Percentiles rank a stretch among this genome's conserved stretches.
These are phyloP conservation scores for Rugalucina vietnamica DNA, from an alignment of 2,888 invertebrate genomes.

Conservation along the genomic window DNA sequence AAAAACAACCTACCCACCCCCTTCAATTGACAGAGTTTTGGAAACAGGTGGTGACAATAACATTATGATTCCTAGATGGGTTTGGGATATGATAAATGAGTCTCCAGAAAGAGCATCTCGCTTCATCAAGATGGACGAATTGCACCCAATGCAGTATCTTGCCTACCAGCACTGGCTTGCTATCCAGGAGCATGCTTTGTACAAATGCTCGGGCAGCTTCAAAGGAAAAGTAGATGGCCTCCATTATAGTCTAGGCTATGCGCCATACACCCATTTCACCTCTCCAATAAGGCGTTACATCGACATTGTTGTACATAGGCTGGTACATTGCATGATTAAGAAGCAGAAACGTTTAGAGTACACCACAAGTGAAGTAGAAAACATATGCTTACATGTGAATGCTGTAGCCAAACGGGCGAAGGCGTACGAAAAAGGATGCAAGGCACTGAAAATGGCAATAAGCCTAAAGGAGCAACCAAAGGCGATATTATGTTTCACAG, in stretches of 20 bases:
- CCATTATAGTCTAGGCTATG: slow-evolving; percentile 55
- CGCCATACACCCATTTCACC: slow-evolving; percentile 52
- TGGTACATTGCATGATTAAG: slow-evolving; percentile 58
- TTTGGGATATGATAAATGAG: slow-evolving; percentile 47
- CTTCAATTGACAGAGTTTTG: background rate
- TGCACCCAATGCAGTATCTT: slow-evolving; percentile 59
- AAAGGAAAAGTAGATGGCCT: background rate
- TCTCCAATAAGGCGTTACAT: slow-evolving; percentile 58
- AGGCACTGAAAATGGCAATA: slow-evolving; percentile 50
- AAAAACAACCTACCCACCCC: slow-evolving; percentile 16
- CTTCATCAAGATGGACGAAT: slow-evolving; percentile 54
- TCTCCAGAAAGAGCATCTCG: slow-evolving; percentile 16
- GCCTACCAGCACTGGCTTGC: slow-evolving; percentile 59
- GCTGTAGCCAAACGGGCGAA: slow-evolving; percentile 59
- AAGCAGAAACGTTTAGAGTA: slow-evolving; percentile 45
- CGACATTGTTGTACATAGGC: slow-evolving; percentile 52
- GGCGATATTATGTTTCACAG: slow-evolving; percentile 54
- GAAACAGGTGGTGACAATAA: background rate
- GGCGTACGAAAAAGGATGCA: slow-evolving; percentile 58
- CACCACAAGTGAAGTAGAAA: slow-evolving; percentile 49
- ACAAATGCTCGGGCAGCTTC: slow-evolving; percentile 49
- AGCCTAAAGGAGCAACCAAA: slow-evolving; percentile 46
- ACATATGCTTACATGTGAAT: slow-evolving; percentile 60
- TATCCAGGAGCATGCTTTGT: slow-evolving; percentile 61
- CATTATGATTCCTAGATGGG: slow-evolving; percentile 21